Conservation (phyloP, 2,888 invertebrate species). For the Dioctria rufipes region DNA sequence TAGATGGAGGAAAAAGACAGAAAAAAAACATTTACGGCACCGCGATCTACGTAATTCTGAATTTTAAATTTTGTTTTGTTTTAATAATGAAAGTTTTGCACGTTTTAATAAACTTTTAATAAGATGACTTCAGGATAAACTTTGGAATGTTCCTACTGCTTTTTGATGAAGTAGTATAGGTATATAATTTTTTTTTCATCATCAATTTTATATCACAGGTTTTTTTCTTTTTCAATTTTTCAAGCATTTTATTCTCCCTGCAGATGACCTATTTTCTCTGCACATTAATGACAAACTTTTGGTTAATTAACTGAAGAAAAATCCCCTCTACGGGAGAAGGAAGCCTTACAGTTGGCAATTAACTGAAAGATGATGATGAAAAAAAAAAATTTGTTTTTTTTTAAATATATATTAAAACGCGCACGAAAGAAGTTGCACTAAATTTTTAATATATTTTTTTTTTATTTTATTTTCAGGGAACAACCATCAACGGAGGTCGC, state of each 20-base stretch:
- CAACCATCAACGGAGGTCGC: background rate
- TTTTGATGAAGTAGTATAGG: background rate
- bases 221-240: background rate
- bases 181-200: background rate
- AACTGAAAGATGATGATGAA: background rate
- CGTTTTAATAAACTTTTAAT: background rate
- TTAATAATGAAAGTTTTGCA: conserved; percentile 8
- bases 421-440: background rate
- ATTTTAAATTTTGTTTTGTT: background rate
- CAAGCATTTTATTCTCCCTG: background rate
- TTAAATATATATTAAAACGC: background rate
- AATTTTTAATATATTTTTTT: background rate
- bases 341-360: conserved; percentile 19
- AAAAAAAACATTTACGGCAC: background rate
- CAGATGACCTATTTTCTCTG: conserved; percentile 24
- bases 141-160: background rate
- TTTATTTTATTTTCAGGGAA: conserved; percentile 17
- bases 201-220: background rate
- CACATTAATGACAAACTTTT: conserved; percentile 36
- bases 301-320: conserved; percentile 43
- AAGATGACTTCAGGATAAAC: conserved; percentile 14
- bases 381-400: background rate
- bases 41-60: background rate
- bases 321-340: background rate
- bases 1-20: background rate